Evolutionary conservation across 2,888 invertebrate species (phyloP), one percentile per base, ranked within the genome.

Genomic region (Tachina grossa): DNA sequence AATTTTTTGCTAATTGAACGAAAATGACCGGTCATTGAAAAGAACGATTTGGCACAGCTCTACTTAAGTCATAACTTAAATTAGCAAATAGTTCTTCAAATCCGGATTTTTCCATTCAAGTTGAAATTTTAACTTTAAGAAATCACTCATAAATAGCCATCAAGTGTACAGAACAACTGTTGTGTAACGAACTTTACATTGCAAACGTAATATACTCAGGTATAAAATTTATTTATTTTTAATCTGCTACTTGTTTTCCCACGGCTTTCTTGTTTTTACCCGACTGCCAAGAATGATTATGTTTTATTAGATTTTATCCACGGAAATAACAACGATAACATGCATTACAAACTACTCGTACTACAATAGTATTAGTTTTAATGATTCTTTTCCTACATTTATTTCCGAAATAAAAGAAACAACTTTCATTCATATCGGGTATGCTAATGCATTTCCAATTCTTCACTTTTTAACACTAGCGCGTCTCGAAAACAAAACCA

Each of bases 381-480:
- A 76, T 65, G 65, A 55, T 57, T 57, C 39, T 66, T 49, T 66
- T 66, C 47, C 47, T 47, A 43, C 14, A 31, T 9, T 65, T 1
- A 45, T 65, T 53, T 55, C 53, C 75, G 75, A 76, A 63, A 61
- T 16, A 65, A 51, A 45, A 51, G 31, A 65, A 51, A 53, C 53
- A 45, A n/a, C 63, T 53, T 63, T 75, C 74, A 49, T 47, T n/a
- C 3, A 31, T n/a, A 55, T 13, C 51, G 16, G 10, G 61, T 71
- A 71, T 63, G 69, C 61, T 53, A 61, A 71, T 78, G 69, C 9
- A 31, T 14, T 69, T 53, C 11, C 61, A 61, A 63, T 71, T 66
- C 16, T 45, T 51, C 22, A 4, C 16, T 49, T n/a, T 11, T 59
- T 41, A 47, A 47, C 19, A 55, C 31, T 72, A 9, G n/a, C 5